Evolutionary conservation across 2,888 invertebrate species (phyloP).

Genomic region (Clistopyga incitator): DNA sequence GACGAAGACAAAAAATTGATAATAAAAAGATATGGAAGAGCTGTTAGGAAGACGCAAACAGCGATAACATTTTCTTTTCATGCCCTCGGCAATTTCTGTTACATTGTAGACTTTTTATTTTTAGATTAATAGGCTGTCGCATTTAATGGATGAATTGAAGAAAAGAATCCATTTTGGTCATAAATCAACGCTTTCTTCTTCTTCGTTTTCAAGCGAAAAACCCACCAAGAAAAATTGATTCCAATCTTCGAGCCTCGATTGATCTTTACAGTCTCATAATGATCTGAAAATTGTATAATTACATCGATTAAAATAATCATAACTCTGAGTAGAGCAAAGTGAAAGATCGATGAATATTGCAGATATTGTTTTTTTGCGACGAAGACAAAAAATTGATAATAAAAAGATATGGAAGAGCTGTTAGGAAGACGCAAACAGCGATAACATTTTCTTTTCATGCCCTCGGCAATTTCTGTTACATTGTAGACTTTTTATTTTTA

Average conservation of each 20-base stretch:
- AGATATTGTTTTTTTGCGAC: neutral
- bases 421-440: neutral
- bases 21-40: too few relatives aligned
- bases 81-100: slow-evolving; percentile 21
- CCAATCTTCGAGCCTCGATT: slow-evolving; percentile 36
- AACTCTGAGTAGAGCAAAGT: neutral
- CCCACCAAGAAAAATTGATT: neutral
- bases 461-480: slow-evolving; percentile 32
- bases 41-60: too few relatives aligned
- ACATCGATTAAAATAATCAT: neutral
- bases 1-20: neutral
- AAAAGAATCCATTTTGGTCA: slow-evolving; percentile 77
- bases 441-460: slow-evolving; percentile 26
- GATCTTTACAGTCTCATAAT: slow-evolving; percentile 52
- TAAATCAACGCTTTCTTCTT: slow-evolving; percentile 42
- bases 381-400: neutral
- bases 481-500: slow-evolving; percentile 57
- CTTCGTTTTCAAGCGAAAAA: slow-evolving; percentile 22
- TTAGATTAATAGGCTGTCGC: slow-evolving; percentile 51
- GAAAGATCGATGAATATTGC: neutral
- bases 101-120: slow-evolving; percentile 53
- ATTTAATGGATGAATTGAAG: slow-evolving; percentile 57
- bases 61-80: slow-evolving; percentile 31
- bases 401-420: too few relatives aligned
- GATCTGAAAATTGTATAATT: slow-evolving; percentile 45